phyloP scores from a whole-genome alignment of 2,797 vertebrate genomes.

The Melanotaenia trifasciata region DNA sequence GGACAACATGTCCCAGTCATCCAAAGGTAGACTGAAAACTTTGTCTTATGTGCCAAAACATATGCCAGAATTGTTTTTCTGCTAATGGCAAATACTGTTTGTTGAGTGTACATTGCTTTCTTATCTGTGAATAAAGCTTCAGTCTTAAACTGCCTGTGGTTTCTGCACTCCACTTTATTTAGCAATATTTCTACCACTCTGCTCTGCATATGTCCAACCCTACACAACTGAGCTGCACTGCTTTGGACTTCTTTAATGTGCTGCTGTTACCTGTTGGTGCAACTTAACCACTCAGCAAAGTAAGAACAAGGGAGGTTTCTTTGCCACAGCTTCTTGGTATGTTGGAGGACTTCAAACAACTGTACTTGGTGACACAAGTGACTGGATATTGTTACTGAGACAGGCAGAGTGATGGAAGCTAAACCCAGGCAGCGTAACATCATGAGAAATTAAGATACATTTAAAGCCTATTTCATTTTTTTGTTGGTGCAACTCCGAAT shows the following conservation, averaged over 20 bases:
- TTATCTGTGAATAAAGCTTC: no score
- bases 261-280: no score
- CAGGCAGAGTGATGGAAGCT: not conserved
- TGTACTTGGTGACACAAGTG: not conserved
- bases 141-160: no score
- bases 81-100: not conserved
- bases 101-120: no score
- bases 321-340: not conserved
- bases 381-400: not conserved
- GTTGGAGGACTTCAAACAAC: not conserved
- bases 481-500: not conserved
- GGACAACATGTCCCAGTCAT: not conserved
- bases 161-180: no score
- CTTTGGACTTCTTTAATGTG: no score
- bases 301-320: not conserved
- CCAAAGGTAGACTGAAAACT: not conserved
- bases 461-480: not conserved
- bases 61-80: not conserved
- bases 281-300: no score
- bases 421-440: not conserved
- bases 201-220: no score
- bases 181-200: no score
- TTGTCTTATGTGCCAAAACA: not conserved
- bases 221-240: not conserved
- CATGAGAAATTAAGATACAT: not conserved